Conservation (phyloP, 2,113 vertebrate species). For the Percopsis transmontana region DNA sequence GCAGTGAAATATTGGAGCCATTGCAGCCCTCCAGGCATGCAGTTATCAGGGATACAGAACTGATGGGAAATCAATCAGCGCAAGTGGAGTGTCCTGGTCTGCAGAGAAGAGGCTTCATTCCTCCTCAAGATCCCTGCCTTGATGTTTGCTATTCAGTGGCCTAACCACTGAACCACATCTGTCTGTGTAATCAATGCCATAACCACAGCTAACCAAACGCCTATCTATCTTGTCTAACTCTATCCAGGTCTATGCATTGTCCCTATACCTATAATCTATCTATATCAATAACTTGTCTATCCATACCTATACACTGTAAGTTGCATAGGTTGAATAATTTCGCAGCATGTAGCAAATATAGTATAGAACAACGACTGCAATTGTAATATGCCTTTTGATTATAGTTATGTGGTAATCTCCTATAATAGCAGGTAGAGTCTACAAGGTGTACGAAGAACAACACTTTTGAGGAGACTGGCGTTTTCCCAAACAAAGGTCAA, state of each 20-base stretch:
- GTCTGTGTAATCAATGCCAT: background rate
- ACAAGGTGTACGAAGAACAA: too few relatives aligned
- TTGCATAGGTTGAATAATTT: too few relatives aligned
- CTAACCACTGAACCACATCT: background rate
- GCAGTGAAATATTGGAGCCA: constrained; percentile 67
- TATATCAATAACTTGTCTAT: constrained; percentile 4
- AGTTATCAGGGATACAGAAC: constrained; percentile 73
- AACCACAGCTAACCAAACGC: background rate
- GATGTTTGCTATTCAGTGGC: constrained; percentile 21
- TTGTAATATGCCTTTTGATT: too few relatives aligned
- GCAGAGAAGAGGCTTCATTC: constrained; percentile 46
- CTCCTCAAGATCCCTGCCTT: constrained; percentile 21
- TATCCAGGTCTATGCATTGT: constrained; percentile 1
- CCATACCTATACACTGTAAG: background rate
- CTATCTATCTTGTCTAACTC: background rate
- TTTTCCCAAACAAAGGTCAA: too few relatives aligned
- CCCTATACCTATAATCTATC: too few relatives aligned
- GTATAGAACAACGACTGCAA: background rate
- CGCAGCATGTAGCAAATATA: too few relatives aligned
- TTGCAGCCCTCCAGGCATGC: constrained; percentile 67
- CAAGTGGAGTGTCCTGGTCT: constrained; percentile 66
- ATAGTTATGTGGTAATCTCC: too few relatives aligned
- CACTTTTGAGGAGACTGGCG: too few relatives aligned
- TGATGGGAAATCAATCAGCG: constrained; percentile 78
- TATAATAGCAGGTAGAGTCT: too few relatives aligned